A percentile compares a stretch with the other conserved stretches of the same genome.
phyloP scores from a whole-genome alignment of 2,113 vertebrate genomes.

The Suricata suricatta region DNA sequence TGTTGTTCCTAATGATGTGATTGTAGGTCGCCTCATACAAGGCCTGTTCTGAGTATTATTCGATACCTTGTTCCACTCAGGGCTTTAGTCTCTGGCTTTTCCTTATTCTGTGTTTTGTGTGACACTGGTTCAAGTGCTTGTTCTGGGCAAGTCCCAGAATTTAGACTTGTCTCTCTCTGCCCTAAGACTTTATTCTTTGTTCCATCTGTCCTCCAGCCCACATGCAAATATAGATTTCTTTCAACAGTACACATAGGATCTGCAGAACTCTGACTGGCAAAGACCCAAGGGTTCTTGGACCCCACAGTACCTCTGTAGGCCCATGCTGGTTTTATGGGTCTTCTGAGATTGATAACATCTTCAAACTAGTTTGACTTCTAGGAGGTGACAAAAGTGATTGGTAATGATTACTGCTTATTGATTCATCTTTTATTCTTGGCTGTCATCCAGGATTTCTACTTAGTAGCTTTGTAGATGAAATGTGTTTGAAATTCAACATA shows the following conservation, averaged over 20 bases:
- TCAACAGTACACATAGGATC: neutral
- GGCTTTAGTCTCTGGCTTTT: neutral
- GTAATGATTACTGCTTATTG: neutral
- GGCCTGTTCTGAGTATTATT: accelerated
- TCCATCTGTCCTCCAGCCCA: neutral
- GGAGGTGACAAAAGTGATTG: neutral
- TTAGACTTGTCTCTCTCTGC: neutral
- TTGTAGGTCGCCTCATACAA: neutral
- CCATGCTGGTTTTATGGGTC: neutral
- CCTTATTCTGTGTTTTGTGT: neutral
- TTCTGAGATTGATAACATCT: neutral
- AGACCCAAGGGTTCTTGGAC: neutral
- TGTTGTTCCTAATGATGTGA: neutral
- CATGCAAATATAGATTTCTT: neutral
- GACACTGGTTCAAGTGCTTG: neutral
- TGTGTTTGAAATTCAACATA: constrained; percentile 1
- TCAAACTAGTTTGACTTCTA: neutral
- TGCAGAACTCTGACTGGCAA: neutral
- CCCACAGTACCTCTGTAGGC: neutral
- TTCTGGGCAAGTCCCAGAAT: neutral
- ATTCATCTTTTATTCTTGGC: neutral
- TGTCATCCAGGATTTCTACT: neutral
- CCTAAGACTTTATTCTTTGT: neutral
- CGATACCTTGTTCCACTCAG: neutral
- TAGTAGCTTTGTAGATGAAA: neutral